Percentiles rank a stretch among this genome's conserved stretches.
Evolutionary conservation across 2,888 invertebrate species (phyloP).

Genomic region (Aphidius colemani): DNA sequence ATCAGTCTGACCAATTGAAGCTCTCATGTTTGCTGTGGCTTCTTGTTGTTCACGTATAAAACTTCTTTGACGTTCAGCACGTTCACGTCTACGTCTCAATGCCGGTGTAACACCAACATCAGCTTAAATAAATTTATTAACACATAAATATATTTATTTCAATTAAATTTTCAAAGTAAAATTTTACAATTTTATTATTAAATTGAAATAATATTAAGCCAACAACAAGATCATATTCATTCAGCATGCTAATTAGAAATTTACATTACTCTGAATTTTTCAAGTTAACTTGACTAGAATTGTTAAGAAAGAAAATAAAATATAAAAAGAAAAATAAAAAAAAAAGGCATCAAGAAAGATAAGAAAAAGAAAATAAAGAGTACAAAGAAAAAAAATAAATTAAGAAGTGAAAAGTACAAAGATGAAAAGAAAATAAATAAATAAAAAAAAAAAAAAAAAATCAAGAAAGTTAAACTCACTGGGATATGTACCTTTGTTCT

Average conservation of each 20-base stretch:
- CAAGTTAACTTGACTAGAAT: too few species aligned
- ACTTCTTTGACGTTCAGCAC: slow-evolving; percentile 83
- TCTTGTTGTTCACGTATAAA: slow-evolving; percentile 84
- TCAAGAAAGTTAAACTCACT: slow-evolving; percentile 21
- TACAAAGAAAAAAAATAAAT: too few species aligned
- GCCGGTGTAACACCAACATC: slow-evolving; percentile 82
- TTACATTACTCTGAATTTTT: background rate
- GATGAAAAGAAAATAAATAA: background rate
- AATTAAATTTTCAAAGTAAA: too few species aligned
- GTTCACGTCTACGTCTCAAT: slow-evolving; percentile 77
- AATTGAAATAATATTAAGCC: background rate
- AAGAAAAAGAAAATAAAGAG: too few species aligned
- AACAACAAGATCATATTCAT: slow-evolving; percentile 14
- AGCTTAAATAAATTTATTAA: slow-evolving; percentile 41
- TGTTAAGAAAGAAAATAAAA: too few species aligned
- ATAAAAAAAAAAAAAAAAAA: slow-evolving; percentile 3
- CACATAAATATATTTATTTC: too few species aligned
- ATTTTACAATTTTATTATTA: background rate
- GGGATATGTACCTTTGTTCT: slow-evolving; percentile 62
- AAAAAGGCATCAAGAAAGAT: too few species aligned
- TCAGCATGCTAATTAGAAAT: slow-evolving; percentile 13
- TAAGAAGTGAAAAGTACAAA: background rate
- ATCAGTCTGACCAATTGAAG: slow-evolving; percentile 54
- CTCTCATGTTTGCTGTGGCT: slow-evolving; percentile 63
- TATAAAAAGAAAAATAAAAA: too few species aligned